A percentile compares a stretch with the other conserved stretches of the same genome.
phyloP scores from a whole-genome alignment of 2,888 invertebrate genomes.

The Hypomecis atomaria region DNA sequence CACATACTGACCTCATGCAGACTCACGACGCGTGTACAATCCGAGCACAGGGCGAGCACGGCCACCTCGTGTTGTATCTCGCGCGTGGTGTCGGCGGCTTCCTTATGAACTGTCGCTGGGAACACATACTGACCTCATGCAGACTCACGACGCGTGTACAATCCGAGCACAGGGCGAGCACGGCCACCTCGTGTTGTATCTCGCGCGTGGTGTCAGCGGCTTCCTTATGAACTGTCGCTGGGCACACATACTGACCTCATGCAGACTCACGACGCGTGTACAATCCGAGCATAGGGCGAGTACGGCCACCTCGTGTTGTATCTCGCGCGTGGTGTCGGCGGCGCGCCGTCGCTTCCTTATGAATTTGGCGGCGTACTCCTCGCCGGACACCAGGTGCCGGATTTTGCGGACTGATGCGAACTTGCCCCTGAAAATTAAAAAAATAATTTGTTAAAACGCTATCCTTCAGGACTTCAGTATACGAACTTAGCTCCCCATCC shows the following conservation, averaged over 20 bases:
- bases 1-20: constrained; percentile 89
- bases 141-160: constrained; percentile 95
- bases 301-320: constrained; percentile 97
- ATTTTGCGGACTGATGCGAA: constrained; percentile 98
- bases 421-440: constrained; percentile 92
- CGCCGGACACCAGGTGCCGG: constrained; percentile 92
- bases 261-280: constrained; percentile 94
- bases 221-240: constrained; percentile 90
- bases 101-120: constrained; percentile 92
- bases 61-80: constrained; percentile 97
- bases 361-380: constrained; percentile 98
- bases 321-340: constrained; percentile 93
- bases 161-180: constrained; percentile 93
- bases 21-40: constrained; percentile 94
- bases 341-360: constrained; percentile 95
- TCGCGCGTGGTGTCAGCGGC: constrained; percentile 92
- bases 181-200: constrained; percentile 96
- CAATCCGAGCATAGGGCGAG: constrained; percentile 93
- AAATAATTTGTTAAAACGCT: constrained; percentile 2
- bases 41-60: constrained; percentile 93
- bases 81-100: constrained; percentile 92
- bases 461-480: no score
- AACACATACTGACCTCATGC: constrained; percentile 88
- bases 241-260: constrained; percentile 86
- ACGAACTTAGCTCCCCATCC: no score